Evolutionary conservation across 2,888 invertebrate species (phyloP), one percentile per base, ranked within the genome.

Genomic region (Lottia gigantea): DNA sequence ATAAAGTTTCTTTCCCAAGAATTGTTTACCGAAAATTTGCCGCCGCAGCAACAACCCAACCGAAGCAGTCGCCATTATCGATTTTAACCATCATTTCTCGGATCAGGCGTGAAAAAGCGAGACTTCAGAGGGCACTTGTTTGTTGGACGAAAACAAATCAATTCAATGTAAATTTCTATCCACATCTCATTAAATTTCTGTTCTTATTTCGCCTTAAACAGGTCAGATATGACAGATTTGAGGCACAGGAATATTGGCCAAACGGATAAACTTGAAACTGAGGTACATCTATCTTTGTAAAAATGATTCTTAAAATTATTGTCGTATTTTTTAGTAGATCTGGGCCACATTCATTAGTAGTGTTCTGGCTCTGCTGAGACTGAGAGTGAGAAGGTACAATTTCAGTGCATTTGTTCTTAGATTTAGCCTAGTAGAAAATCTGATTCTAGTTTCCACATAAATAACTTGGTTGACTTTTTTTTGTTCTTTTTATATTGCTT

Each of bases 21-120:
- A 70, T 49, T 67, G 64, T 70, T 70, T 70, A 49, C 70, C 70
- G 61, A 73, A 67, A 70, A 64, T 70, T 67, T 67, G 67, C 73
- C 73, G 61, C 61, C 70, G 46, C 31, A 73, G 67, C 73, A 73
- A 67, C 62, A 73, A 62, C 47, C 67, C 70, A 26, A 73, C 26
- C 62, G 73, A 67, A 66, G 72, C 66, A 64, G 70, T 67, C 64
- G 73, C 73, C 73, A 73, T 73, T 70, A 73, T 70, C 63, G 67
- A 70, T 40, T 16, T 64, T 47, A 23, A n/a, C 1, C 45, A 49
- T 23, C 19, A 55, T 55, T 11, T 71, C 71, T 49, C 71, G 67
- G n/a, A n/a, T 3, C 15, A 25, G 23, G 55, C 45, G 71, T 23
- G 71, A 23, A 31, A 61, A 40, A 40, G 31, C 71, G 71, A 46